Conservation (phyloP, 2,888 invertebrate genomes). For the Orchesella flavescens region DNA sequence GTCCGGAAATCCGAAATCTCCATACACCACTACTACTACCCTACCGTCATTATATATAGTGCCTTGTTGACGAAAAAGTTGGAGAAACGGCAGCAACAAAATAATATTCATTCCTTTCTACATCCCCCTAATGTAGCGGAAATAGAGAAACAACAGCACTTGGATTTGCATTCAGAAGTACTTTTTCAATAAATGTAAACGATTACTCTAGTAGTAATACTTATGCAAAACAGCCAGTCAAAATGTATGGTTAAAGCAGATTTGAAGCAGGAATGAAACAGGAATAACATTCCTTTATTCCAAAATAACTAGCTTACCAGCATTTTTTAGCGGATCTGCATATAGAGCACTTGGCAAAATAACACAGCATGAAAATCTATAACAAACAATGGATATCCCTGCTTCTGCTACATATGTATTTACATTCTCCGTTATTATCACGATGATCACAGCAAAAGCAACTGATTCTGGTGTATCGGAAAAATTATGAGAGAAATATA, state of each 20-base stretch:
- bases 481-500: too few species aligned
- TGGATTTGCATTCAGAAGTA: not conserved
- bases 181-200: slow-evolving; percentile 2
- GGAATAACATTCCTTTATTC: not conserved
- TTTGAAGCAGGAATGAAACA: not conserved
- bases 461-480: too few species aligned
- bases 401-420: too few species aligned
- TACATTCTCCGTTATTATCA: too few species aligned
- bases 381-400: too few species aligned
- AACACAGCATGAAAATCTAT: too few species aligned
- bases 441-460: too few species aligned
- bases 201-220: slow-evolving; percentile 1
- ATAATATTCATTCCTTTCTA: not conserved
- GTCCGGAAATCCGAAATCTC: too few species aligned
- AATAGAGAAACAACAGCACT: not conserved
- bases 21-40: too few species aligned
- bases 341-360: too few species aligned
- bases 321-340: too few species aligned
- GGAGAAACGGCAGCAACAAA: not conserved
- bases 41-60: too few species aligned
- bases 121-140: slow-evolving; percentile 4
- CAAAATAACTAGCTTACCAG: not conserved
- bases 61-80: not conserved
- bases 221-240: not conserved
- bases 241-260: not conserved